Evolutionary conservation across 2,113 vertebrate species (phyloP), one percentile per base, ranked within the genome.

Genomic region (Polypterus senegalus): DNA sequence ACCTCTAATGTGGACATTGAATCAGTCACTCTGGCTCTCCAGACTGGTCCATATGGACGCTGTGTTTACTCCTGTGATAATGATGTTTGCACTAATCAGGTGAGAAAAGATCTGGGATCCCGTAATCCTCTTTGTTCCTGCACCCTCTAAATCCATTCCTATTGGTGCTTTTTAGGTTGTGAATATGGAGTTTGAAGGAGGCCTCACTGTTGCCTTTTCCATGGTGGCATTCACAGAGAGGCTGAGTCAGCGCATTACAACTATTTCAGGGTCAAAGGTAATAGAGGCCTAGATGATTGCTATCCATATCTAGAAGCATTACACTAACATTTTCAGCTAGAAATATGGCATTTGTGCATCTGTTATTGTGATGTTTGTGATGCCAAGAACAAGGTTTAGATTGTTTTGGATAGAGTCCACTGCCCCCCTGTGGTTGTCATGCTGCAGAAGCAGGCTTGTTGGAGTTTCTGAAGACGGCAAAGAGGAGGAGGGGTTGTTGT

Each of bases 11-110:
- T 80, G 54, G 86, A 89, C 67, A 83, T 91, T 1, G 89, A 90
- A 67, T 81, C 86, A 0, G 79, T 90, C 62, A 86, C 80, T 0
- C 79, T 84, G 60, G 87, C 83, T 0, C 72, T 91, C 64, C 76
- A 54, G 62, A 74, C 67, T 0, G 89, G 89, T 55, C 88, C 87
- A 0, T 91, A 91, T 2, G 88, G 89, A 7, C 85, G 88, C 70
- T 91, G 89, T 54, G 86, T 91, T 47, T 91, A 90, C 9, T 74
- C 84, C 56, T 91, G 89, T 70, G 89, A 91, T 74, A 91, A 91
- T 3, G 87, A 91, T 4, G 89, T 91, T 46, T 89, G 84, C 70
- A 82, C 74, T 64, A 87, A 91, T 68, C 89, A 91, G 88, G 89
- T 90, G 58, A 55, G 65, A n/a, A 11, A 5, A 46, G n/a, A 8